Evolutionary conservation across 2,113 vertebrate species (phyloP).

Genomic region (Connochaetes taurinus): DNA sequence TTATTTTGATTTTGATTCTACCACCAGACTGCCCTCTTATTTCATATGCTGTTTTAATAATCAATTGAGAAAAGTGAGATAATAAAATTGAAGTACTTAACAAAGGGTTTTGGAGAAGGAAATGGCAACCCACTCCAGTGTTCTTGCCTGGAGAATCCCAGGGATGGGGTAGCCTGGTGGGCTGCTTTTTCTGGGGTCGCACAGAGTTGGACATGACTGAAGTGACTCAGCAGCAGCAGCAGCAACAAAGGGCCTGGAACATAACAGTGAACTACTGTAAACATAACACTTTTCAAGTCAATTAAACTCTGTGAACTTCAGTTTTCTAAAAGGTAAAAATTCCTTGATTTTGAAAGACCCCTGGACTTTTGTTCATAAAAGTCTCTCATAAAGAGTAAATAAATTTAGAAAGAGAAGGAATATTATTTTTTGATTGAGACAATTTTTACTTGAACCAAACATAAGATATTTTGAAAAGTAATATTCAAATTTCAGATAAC

Average conservation of each 20-base stretch:
- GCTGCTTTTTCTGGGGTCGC: rapidly evolving
- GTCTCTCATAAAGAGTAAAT: background rate
- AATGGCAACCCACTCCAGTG: no score
- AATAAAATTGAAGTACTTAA: background rate
- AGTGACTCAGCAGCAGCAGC: no score
- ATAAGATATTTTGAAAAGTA: background rate
- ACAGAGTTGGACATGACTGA: no score
- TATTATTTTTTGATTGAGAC: background rate
- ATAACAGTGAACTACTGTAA: background rate
- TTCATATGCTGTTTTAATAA: background rate
- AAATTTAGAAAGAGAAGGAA: background rate
- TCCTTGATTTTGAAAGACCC: background rate
- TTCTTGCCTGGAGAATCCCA: no score
- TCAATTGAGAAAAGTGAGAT: background rate
- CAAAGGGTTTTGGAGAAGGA: background rate
- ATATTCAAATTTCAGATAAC: background rate
- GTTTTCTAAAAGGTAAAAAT: background rate
- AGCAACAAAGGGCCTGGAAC: background rate
- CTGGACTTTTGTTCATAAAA: background rate
- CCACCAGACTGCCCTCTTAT: background rate
- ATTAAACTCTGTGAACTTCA: background rate
- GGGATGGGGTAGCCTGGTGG: no score
- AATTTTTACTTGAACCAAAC: background rate
- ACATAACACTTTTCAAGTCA: background rate
- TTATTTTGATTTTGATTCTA: background rate